These are phyloP conservation scores for Phocides pigmalion DNA, from an alignment of 1,140 invertebrate genomes.

Conservation along the genomic window DNA sequence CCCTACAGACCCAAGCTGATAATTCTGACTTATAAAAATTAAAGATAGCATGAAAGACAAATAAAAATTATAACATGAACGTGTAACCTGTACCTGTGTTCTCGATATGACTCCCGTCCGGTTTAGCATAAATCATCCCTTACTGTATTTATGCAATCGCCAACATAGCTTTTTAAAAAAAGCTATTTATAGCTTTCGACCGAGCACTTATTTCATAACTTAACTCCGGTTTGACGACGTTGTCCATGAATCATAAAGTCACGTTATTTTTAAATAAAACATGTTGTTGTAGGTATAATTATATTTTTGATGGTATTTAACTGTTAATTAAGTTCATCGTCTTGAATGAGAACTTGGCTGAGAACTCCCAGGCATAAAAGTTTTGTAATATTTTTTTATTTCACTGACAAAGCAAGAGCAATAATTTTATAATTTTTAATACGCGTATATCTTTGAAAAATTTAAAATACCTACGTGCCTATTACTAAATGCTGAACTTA, in stretches of 20 bases:
- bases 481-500: no score
- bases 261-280: conserved; percentile 4
- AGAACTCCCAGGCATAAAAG: no score
- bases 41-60: no score
- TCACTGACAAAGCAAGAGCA: no score
- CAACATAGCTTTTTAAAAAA: conserved; percentile 30
- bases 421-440: no score
- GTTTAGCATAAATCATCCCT: conserved; percentile 6
- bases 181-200: conserved; percentile 31
- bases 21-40: no score
- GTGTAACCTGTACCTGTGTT: not conserved
- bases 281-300: not conserved
- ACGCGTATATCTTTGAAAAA: no score
- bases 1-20: no score
- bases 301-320: not conserved
- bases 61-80: not conserved
- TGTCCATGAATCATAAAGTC: conserved; percentile 14
- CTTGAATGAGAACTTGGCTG: no score
- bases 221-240: conserved; percentile 15
- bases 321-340: no score
- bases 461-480: no score
- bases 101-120: not conserved
- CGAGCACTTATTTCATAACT: conserved; percentile 25
- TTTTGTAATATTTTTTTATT: no score
- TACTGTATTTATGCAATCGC: conserved; percentile 53